phyloP scores from a whole-genome alignment of 2,797 vertebrate genomes.

The Staurois parvus region DNA sequence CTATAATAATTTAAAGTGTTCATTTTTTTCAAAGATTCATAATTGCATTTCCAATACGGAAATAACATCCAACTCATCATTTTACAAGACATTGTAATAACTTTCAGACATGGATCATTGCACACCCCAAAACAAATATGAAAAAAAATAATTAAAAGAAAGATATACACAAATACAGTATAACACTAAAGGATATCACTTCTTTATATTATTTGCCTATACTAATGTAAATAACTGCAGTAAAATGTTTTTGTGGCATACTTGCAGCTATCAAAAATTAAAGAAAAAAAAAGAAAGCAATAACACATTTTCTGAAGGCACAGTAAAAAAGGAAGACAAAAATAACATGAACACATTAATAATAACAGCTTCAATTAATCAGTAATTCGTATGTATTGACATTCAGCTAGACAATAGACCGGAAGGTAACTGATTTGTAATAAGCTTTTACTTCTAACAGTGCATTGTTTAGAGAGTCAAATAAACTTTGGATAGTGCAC shows the following conservation, averaged over 20 bases:
- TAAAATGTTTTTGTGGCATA: background rate
- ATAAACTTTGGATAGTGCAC: background rate
- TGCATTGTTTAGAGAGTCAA: background rate
- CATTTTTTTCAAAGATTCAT: background rate
- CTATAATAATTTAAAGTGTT: background rate
- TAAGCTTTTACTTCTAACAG: background rate
- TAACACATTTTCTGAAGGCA: background rate
- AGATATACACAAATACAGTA: constrained; percentile 40
- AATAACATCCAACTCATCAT: constrained; percentile 24
- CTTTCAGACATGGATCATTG: constrained; percentile 39
- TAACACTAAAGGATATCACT: constrained; percentile 2
- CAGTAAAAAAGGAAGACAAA: background rate
- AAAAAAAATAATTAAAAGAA: constrained; percentile 37
- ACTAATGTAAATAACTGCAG: constrained; percentile 8
- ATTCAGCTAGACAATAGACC: background rate
- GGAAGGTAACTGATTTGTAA: background rate
- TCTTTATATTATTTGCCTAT: background rate
- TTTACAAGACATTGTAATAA: constrained; percentile 27
- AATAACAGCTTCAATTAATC: background rate
- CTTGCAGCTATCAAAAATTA: background rate
- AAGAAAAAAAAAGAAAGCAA: background rate
- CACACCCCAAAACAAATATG: constrained; percentile 23
- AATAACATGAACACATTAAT: background rate
- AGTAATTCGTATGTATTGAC: background rate
- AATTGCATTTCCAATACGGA: constrained; percentile 2